Base-by-base conservation (phyloP, 2,888 invertebrate species). In the Epinotia ramella region DNA sequence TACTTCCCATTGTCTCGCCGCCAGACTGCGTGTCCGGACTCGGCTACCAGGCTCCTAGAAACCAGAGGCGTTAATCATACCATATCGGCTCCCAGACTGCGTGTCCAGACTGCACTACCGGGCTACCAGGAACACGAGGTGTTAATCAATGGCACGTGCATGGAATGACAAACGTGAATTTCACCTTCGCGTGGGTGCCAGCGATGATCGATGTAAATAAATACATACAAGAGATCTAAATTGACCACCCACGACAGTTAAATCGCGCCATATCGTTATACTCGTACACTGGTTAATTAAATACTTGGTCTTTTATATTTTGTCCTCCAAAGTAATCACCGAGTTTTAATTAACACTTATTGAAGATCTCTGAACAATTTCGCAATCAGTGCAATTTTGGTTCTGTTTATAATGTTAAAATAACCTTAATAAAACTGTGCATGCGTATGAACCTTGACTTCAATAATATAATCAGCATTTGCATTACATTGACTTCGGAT, bases 11-110 rank as follows among this genome's bases (percentile, higher is more conserved):
- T 75, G 70, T 75, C 53, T 63, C 33, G 56, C 24, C 60, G 57
- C 65, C 70, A 75, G 75, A 75, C 75, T 33, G 70, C 65, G n/a
- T 66, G 75, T 62, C 70, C 75, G 53, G 60, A 71, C 69, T 67
- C 18, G 3, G 60, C 49, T 75, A 75, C 74, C 74, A 75, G 75
- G 75, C 53, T 65, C 20, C 13, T 65, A 70, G 65, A 49, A 75
- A 70, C 65, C 40, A n/a, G 20, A 63, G 13, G 40, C 18, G 20
- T n/a, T 60, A 53, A 53, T 49, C 49, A 53, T 40, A 63, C 16
- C 53, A 12, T 66, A 56, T 40, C 28, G 33, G 3, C 6, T 18
- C 46, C 53, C 56, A 57, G 40, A 69, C 69, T 44, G 28, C 69
- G 28, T 68, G 68, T 44, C 24, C 69, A 46, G 24, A 60, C 59